These are phyloP conservation scores for Ceriagrion tenellum DNA, from an alignment of 2,888 invertebrate genomes.

Conservation along the genomic window DNA sequence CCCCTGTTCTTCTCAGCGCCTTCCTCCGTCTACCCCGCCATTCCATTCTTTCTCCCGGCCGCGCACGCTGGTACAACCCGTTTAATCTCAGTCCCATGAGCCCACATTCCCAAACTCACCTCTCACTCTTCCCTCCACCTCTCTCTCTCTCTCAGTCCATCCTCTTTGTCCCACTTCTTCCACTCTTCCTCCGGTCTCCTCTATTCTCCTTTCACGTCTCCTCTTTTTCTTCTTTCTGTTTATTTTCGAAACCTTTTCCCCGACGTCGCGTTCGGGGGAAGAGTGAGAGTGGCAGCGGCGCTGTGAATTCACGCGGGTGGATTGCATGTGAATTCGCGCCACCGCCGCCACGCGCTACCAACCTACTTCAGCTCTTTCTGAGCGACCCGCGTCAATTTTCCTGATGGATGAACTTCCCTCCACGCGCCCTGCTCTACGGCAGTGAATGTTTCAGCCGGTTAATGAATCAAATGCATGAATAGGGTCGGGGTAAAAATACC, in stretches of 20 bases:
- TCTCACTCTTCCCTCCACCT: background rate
- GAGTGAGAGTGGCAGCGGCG: background rate
- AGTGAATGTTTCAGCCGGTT: background rate
- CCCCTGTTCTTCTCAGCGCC: constrained; percentile 18
- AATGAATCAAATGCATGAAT: background rate
- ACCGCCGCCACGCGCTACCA: background rate
- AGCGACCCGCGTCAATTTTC: background rate
- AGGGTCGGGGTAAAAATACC: background rate
- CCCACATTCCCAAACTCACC: background rate
- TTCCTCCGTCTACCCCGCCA: background rate
- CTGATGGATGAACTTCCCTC: background rate
- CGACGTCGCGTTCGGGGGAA: background rate
- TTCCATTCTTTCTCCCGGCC: too few species aligned
- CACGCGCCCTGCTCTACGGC: background rate
- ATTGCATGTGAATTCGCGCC: background rate
- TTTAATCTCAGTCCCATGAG: background rate
- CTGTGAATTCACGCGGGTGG: background rate
- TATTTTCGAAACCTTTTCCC: background rate
- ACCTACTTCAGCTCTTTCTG: background rate
- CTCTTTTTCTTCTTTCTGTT: background rate
- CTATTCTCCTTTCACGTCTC: background rate
- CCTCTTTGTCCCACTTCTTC: background rate
- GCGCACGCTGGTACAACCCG: background rate
- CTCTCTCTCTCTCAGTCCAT: background rate
- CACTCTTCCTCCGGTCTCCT: background rate